Percentiles rank a stretch among this genome's conserved stretches.
Evolutionary conservation across 2,797 vertebrate genomes (phyloP).

Genomic region (Chaenodraco wilsoni): DNA sequence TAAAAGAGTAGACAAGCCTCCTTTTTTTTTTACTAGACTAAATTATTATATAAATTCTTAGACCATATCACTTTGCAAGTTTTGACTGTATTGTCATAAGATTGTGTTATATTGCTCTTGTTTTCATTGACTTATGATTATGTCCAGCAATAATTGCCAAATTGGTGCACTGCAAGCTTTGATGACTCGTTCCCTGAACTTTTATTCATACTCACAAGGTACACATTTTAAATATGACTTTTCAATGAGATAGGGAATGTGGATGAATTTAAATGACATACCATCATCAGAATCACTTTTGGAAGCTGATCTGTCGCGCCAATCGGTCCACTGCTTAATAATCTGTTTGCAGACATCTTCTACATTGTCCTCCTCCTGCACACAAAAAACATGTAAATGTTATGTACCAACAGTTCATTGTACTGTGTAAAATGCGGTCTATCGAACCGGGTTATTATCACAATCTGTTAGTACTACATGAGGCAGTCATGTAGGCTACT

Average conservation of each 20-base stretch:
- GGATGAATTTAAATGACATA: constrained; percentile 29
- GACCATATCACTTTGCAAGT: background rate
- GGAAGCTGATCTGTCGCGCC: constrained; percentile 65
- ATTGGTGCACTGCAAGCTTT: background rate
- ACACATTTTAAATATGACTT: too few relatives aligned
- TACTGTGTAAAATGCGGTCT: background rate
- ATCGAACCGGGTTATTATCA: background rate
- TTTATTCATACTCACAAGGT: too few relatives aligned
- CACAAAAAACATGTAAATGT: constrained; percentile 35
- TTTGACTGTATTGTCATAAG: background rate
- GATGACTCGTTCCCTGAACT: background rate
- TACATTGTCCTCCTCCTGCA: constrained; percentile 91
- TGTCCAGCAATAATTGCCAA: background rate
- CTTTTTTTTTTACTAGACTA: background rate
- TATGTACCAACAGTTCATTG: background rate
- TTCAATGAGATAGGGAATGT: background rate
- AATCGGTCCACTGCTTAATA: constrained; percentile 89
- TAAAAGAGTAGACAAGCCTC: constrained; percentile 17
- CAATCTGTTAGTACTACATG: background rate
- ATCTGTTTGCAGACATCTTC: constrained; percentile 92
- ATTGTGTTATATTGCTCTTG: background rate
- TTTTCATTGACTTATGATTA: background rate
- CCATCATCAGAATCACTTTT: constrained; percentile 83
- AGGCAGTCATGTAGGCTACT: background rate
- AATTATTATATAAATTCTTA: background rate